Evolutionary conservation across 2,888 invertebrate genomes (phyloP).

Genomic region (Macaria notata): DNA sequence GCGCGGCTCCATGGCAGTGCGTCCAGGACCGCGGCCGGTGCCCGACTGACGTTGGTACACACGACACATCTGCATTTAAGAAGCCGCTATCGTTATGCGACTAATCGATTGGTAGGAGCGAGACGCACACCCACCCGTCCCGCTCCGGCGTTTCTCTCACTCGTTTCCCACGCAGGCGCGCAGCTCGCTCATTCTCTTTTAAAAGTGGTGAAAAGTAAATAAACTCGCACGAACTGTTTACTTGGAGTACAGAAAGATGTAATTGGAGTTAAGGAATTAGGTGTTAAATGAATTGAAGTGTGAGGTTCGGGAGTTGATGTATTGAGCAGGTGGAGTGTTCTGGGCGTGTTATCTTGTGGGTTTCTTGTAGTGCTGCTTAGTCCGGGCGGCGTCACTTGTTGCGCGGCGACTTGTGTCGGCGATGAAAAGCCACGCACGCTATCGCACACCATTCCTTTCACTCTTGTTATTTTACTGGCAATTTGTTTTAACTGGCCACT

Average conservation of each 20-base stretch:
- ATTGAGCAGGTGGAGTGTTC: conserved; percentile 20
- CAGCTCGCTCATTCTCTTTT: conserved; percentile 56
- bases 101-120: conserved; percentile 82
- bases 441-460: conserved; percentile 62
- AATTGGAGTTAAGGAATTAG: conserved; percentile 43
- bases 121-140: conserved; percentile 68
- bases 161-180: conserved; percentile 69
- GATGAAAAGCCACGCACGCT: conserved; percentile 75
- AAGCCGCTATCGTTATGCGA: conserved; percentile 82
- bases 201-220: conserved; percentile 79
- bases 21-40: conserved; percentile 65
- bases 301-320: conserved; percentile 19
- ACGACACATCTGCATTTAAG: conserved; percentile 83
- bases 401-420: conserved; percentile 70
- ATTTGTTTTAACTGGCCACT: conserved; percentile 46
- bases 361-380: conserved; percentile 46
- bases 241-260: conserved; percentile 59
- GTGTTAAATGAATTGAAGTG: conserved; percentile 29
- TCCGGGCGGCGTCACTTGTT: conserved; percentile 71
- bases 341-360: conserved; percentile 27
- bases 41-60: conserved; percentile 77
- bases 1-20: conserved; percentile 57
- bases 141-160: conserved; percentile 59
- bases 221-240: conserved; percentile 73
- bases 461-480: conserved; percentile 61